Percentiles rank a stretch among this genome's conserved stretches.
Conservation (phyloP, 1,140 invertebrate genomes). For the Paraescarpia echinospica region DNA sequence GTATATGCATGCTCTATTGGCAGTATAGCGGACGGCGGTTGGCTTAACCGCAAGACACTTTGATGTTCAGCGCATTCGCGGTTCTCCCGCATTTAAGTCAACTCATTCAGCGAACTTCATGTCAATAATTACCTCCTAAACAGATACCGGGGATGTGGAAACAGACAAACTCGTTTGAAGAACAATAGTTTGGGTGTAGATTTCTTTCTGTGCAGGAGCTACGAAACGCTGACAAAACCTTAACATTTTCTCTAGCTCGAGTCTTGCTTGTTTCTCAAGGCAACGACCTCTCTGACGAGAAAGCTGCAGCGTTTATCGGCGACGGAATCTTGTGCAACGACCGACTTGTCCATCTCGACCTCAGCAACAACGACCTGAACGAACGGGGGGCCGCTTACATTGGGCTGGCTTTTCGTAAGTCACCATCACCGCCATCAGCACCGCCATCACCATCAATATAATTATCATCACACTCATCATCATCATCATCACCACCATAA, state of each 20-base stretch:
- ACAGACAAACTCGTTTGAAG: not conserved
- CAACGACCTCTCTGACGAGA: not conserved
- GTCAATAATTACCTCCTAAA: too few relatives aligned
- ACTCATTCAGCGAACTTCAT: too few relatives aligned
- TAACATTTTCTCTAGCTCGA: not conserved
- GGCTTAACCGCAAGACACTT: too few relatives aligned
- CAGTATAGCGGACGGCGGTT: too few relatives aligned
- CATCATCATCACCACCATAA: too few relatives aligned
- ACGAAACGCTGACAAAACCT: not conserved
- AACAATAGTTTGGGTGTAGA: not conserved
- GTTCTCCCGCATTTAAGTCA: too few relatives aligned
- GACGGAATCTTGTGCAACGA: constrained; percentile 28
- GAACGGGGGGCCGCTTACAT: constrained; percentile 35
- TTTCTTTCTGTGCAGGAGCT: not conserved
- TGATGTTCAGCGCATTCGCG: too few relatives aligned
- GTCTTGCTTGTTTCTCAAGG: not conserved
- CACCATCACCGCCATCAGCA: constrained; percentile 21
- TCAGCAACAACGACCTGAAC: constrained; percentile 35
- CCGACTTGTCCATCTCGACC: constrained; percentile 32
- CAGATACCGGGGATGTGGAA: too few relatives aligned
- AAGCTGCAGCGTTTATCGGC: not conserved
- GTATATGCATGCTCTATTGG: too few relatives aligned
- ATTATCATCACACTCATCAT: too few relatives aligned
- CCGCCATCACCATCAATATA: too few relatives aligned
- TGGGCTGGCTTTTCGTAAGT: constrained; percentile 33